Base-by-base conservation (phyloP, 2,113 vertebrate genomes). In the Thryonomys swinderianus region DNA sequence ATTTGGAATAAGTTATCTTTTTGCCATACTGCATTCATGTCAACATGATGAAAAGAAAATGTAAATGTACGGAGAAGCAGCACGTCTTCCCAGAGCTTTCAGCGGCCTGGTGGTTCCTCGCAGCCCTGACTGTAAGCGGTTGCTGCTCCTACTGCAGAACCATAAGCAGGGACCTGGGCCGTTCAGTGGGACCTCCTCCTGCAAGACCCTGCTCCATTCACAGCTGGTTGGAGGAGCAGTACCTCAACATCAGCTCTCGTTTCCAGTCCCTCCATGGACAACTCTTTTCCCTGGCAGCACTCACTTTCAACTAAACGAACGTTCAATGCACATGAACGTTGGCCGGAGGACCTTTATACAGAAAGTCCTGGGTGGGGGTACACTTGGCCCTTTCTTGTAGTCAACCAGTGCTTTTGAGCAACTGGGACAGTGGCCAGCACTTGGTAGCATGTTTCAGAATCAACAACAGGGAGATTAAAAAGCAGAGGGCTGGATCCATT, bases 41-140 rank as follows among this genome's bases (percentile, higher is more conserved):
- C 85, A 66, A 53, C 76, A 95, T 94, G 95, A 96, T 98, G 96
- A 96, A 95, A 96, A 96, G 96, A 94, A 97, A 96, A 96, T 90
- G 95, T 80, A 95, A 94, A 82, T 81, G n/a, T 11, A 82, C 80
- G 40, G 37, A 85, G 86, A 94, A 74, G 64, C 91, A 40, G 42
- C 27, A 37, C 55, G 81, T 71, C 93, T 53, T 92, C n/a, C 40
- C 55, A 30, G 37, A 34, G 76, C 42, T 85, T 90, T 93, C 51
- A 37, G n/a, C 21, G 2, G 27, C 53, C 93, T 73, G 30, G 32
- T 62, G 93, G 62, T 57, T 96, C 88, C 91, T 76, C 45, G 85
- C 51, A 88, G 42, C 23, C 20, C 37, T 25, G 66, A n/a, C 42
- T 64, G 2, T 2, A 45, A 66, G 21, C 92, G 37, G 20, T 73